These are phyloP conservation scores for Triplophysa bombifrons DNA, from an alignment of 2,797 vertebrate species.

Conservation along the genomic window DNA sequence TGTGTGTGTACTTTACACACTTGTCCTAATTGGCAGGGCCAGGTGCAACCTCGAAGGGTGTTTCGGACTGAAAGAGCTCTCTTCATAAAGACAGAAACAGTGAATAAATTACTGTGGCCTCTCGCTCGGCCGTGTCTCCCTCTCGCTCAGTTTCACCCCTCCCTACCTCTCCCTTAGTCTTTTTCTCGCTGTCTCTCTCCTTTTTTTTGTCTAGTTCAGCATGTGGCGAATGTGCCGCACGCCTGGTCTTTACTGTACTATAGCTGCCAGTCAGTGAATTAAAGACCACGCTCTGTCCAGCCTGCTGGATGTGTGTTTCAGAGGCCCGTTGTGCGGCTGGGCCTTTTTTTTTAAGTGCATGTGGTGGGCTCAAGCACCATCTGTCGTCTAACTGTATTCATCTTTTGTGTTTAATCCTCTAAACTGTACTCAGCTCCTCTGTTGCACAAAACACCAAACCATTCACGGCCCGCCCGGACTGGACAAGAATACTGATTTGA, in stretches of 20 bases:
- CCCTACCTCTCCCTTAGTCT: slow-evolving; percentile 16
- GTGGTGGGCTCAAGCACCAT: slow-evolving; percentile 59
- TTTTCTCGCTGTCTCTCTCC: slow-evolving; percentile 28
- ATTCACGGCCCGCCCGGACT: background rate
- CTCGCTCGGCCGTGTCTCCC: slow-evolving; percentile 46
- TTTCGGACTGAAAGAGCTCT: slow-evolving; percentile 59
- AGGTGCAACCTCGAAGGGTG: slow-evolving; percentile 59
- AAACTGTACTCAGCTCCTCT: slow-evolving; percentile 50
- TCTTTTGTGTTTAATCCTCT: slow-evolving; percentile 46
- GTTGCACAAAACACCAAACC: slow-evolving; percentile 34
- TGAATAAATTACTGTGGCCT: slow-evolving; percentile 59
- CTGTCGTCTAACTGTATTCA: slow-evolving; percentile 58
- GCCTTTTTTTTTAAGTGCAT: slow-evolving; percentile 23
- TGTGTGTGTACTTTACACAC: slow-evolving; percentile 26
- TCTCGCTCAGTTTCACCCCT: slow-evolving; percentile 7
- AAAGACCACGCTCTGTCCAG: slow-evolving; percentile 59
- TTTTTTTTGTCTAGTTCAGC: slow-evolving; percentile 62
- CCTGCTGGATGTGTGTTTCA: slow-evolving; percentile 31
- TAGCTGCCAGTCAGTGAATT: slow-evolving; percentile 60
- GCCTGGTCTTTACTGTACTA: slow-evolving; percentile 59
- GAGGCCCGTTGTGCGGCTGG: slow-evolving; percentile 48
- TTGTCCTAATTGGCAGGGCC: slow-evolving; percentile 60
- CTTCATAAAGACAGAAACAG: slow-evolving; percentile 58
- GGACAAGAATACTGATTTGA: slow-evolving; percentile 45
- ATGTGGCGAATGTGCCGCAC: slow-evolving; percentile 57